Conservation (phyloP, 2,888 invertebrate species). For the Exephanes ischioxanthus region DNA sequence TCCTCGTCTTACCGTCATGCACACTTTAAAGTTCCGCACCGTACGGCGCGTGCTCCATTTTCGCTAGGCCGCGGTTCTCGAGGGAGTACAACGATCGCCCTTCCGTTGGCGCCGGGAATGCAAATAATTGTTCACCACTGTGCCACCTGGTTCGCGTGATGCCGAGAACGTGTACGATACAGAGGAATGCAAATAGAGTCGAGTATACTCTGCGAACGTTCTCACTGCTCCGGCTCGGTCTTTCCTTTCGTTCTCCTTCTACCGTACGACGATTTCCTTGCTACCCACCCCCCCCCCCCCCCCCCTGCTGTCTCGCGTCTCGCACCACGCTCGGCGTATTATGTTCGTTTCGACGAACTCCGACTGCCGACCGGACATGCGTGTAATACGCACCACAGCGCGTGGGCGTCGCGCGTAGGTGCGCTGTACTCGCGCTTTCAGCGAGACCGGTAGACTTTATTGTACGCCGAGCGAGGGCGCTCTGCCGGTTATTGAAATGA, state of each 20-base stretch:
- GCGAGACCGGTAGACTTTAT: constrained; percentile 17
- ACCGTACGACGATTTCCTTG: constrained; percentile 1
- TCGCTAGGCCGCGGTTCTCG: constrained; percentile 10
- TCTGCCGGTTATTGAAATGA: not conserved
- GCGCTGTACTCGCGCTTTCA: constrained; percentile 16
- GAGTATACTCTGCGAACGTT: constrained; percentile 60
- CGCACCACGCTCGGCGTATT: constrained; percentile 33
- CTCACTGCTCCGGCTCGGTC: constrained; percentile 20
- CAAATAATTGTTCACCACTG: constrained; percentile 81
- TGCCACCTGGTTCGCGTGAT: constrained; percentile 41
- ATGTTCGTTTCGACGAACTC: constrained; percentile 31
- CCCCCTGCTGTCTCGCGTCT: constrained; percentile 17
- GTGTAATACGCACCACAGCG: constrained; percentile 30
- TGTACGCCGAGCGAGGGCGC: not conserved
- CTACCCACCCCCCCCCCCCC: no score
- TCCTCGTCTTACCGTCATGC: constrained; percentile 14
- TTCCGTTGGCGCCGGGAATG: constrained; percentile 77
- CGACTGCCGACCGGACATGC: constrained; percentile 29
- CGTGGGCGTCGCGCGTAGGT: constrained; percentile 41
- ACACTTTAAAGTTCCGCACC: not conserved
- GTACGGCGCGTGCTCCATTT: constrained; percentile 13
- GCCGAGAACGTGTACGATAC: constrained; percentile 74
- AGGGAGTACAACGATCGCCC: constrained; percentile 51
- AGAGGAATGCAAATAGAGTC: constrained; percentile 81
- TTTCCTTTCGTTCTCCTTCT: constrained; percentile 17